Evolutionary conservation across 2,888 invertebrate genomes (phyloP).

Genomic region (Dendrolimus houi): DNA sequence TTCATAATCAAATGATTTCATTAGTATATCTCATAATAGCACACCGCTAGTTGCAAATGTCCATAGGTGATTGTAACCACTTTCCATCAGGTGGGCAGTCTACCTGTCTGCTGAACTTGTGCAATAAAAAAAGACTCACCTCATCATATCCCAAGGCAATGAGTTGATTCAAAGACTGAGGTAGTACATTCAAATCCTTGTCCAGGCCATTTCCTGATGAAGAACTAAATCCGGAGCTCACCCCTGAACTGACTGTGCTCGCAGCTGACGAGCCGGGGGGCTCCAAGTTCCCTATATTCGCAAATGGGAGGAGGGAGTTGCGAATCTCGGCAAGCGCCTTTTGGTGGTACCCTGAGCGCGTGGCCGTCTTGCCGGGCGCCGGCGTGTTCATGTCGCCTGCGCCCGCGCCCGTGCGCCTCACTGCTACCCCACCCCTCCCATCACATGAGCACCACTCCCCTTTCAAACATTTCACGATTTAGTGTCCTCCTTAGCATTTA

Average conservation of each 20-base stretch:
- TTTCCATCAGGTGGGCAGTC: no score
- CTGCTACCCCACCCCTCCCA: constrained; percentile 70
- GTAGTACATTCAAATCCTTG: constrained; percentile 79
- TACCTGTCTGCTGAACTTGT: no score
- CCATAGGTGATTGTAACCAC: no score
- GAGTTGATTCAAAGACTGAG: constrained; percentile 80
- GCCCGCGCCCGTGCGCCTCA: constrained; percentile 73
- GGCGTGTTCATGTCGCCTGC: constrained; percentile 80
- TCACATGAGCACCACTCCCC: constrained; percentile 55
- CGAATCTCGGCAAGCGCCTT: constrained; percentile 92
- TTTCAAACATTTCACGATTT: constrained; percentile 38
- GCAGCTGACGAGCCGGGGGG: constrained; percentile 84
- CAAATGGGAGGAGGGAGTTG: constrained; percentile 88
- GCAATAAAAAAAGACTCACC: constrained; percentile 54
- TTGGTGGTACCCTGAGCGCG: constrained; percentile 89
- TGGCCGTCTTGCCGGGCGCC: constrained; percentile 79
- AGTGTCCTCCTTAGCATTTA: constrained; percentile 35
- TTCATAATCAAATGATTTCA: no score
- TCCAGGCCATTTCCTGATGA: constrained; percentile 75
- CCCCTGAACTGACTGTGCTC: constrained; percentile 80
- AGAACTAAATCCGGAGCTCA: constrained; percentile 78
- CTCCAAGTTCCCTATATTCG: constrained; percentile 78
- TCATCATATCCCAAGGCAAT: constrained; percentile 85
- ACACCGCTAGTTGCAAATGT: no score
- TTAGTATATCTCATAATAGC: no score